A percentile compares a stretch with the other conserved stretches of the same genome.
Conservation (phyloP, 2,888 invertebrate genomes). For the Cordilura impudica region DNA sequence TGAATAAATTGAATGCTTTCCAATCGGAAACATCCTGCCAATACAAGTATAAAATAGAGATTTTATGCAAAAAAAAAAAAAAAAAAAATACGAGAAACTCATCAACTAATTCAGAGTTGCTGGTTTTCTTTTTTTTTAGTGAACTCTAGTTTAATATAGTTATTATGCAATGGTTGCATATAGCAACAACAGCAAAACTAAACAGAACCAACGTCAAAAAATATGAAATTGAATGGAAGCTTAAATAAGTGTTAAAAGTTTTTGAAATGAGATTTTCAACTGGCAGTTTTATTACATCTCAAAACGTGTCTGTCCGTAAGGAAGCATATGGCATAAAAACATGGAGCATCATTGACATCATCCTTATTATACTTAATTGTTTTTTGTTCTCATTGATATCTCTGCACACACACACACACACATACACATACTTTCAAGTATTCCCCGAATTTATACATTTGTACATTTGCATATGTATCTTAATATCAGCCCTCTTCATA, state of each 20-base stretch:
- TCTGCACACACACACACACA: no score
- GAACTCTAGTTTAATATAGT: constrained; percentile 3
- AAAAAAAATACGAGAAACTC: no score
- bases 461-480: no score
- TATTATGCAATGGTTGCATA: constrained; percentile 18
- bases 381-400: no score
- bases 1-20: not conserved
- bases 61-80: no score
- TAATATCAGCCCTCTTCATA: no score
- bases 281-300: not conserved
- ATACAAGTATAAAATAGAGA: not conserved
- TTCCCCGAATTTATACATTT: no score
- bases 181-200: not conserved
- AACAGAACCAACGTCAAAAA: not conserved
- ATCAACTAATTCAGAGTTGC: not conserved
- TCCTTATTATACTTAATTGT: no score
- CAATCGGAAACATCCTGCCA: constrained; percentile 25
- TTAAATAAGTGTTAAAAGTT: constrained; percentile 34
- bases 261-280: constrained; percentile 10
- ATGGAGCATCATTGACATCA: not conserved
- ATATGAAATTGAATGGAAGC: constrained; percentile 24
- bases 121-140: not conserved
- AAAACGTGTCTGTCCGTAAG: not conserved
- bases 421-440: no score
- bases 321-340: constrained; percentile 21